These are phyloP conservation scores for Coelinius sp. DNA, from an alignment of 2,888 invertebrate genomes.

Conservation along the genomic window DNA sequence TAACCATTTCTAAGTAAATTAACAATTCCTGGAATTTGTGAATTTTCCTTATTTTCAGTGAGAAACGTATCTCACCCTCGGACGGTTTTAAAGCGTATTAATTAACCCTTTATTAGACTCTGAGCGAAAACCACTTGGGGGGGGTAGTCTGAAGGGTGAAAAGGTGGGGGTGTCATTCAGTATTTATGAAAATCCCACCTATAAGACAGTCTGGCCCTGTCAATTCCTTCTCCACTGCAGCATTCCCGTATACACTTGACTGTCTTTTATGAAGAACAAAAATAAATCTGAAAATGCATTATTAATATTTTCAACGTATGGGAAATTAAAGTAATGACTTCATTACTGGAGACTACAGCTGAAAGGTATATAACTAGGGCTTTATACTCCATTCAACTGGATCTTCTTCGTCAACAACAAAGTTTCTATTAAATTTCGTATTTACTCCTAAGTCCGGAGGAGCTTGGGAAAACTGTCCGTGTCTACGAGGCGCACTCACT, in stretches of 20 bases:
- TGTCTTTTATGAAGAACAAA: constrained; percentile 26
- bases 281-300: constrained; percentile 47
- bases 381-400: background rate
- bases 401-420: constrained; percentile 55
- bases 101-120: constrained; percentile 70
- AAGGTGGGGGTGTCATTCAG: constrained; percentile 62
- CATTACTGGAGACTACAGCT: constrained; percentile 48
- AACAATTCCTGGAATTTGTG: background rate
- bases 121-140: constrained; percentile 64
- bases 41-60: constrained; percentile 9
- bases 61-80: constrained; percentile 49
- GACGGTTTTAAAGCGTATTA: constrained; percentile 68
- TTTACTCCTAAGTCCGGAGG: constrained; percentile 52
- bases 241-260: constrained; percentile 35
- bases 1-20: background rate
- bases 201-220: constrained; percentile 8
- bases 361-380: background rate
- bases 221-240: constrained; percentile 44
- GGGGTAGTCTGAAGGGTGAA: constrained; percentile 61
- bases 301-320: constrained; percentile 54
- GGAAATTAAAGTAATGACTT: constrained; percentile 59
- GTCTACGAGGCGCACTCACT: constrained; percentile 38
- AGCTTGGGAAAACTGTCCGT: constrained; percentile 51
- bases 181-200: constrained; percentile 67
- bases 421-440: constrained; percentile 60